Evolutionary conservation across 2,113 vertebrate genomes (phyloP).

Genomic region (Brachyhypopomus occidentalis): DNA sequence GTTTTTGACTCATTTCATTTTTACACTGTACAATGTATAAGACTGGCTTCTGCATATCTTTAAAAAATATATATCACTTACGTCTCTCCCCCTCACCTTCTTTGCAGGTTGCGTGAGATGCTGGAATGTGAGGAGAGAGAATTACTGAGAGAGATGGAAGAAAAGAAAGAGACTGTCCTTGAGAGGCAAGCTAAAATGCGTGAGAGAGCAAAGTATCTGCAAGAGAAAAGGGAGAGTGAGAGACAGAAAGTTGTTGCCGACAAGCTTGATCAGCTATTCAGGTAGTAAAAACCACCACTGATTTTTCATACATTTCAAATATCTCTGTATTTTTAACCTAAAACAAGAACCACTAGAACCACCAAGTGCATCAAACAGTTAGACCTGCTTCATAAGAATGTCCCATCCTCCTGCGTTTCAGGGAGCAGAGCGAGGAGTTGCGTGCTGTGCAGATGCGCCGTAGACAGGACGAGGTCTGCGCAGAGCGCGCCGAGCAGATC

Average conservation of each 20-base stretch:
- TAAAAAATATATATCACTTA: background rate
- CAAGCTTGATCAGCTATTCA: slow-evolving; percentile 87
- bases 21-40: background rate
- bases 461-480: slow-evolving; percentile 65
- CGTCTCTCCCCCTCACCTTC: background rate
- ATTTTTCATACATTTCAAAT: background rate
- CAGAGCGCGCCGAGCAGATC: slow-evolving; percentile 77
- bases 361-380: too few relatives aligned
- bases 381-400: background rate
- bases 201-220: slow-evolving; percentile 71
- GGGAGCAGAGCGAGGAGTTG: slow-evolving; percentile 79
- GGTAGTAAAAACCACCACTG: slow-evolving; percentile 67
- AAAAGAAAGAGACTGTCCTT: slow-evolving; percentile 69
- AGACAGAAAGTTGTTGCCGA: slow-evolving; percentile 77
- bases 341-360: too few relatives aligned
- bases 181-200: slow-evolving; percentile 78
- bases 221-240: slow-evolving; percentile 79
- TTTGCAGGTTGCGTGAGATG: slow-evolving; percentile 77
- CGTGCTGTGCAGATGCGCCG: slow-evolving; percentile 55
- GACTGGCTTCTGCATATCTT: background rate
- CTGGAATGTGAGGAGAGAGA: slow-evolving; percentile 81
- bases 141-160: slow-evolving; percentile 75
- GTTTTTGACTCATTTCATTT: slow-evolving; percentile 61
- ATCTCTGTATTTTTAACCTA: background rate
- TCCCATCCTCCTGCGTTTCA: slow-evolving; percentile 53